Conservation (phyloP, 2,113 vertebrate species). For the Podarcis muralis region DNA sequence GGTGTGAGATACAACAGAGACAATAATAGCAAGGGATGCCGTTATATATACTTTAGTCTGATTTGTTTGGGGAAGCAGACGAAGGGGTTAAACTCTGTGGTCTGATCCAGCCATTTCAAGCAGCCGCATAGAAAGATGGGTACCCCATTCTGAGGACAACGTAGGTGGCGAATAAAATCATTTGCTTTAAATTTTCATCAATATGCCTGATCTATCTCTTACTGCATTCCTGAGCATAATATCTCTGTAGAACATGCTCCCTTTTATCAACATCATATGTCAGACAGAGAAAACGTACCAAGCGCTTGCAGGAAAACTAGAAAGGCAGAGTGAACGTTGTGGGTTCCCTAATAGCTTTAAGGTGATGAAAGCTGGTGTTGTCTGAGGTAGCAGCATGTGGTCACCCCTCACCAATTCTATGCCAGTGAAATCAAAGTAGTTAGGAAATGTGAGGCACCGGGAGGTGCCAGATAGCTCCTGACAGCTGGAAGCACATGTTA, state of each 20-base stretch:
- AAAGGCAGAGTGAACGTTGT: background rate
- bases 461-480: background rate
- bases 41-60: background rate
- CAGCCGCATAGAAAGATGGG: too few species aligned
- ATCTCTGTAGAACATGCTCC: background rate
- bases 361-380: background rate
- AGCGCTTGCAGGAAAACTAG: background rate
- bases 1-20: background rate
- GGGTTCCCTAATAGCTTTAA: background rate
- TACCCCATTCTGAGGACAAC: background rate
- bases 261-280: background rate
- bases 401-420: background rate
- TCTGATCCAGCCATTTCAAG: background rate
- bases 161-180: background rate
- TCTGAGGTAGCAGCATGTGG: background rate
- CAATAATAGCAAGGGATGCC: background rate
- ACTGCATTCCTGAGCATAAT: background rate
- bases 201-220: background rate
- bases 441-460: background rate
- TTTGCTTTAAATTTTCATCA: background rate
- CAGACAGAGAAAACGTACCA: background rate
- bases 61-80: background rate
- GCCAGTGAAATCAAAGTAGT: background rate
- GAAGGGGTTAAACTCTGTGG: background rate
- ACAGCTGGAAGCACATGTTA: constrained; percentile 8